These are phyloP conservation scores for Rhea americana DNA, from an alignment of 2,113 vertebrate genomes.

Conservation along the genomic window DNA sequence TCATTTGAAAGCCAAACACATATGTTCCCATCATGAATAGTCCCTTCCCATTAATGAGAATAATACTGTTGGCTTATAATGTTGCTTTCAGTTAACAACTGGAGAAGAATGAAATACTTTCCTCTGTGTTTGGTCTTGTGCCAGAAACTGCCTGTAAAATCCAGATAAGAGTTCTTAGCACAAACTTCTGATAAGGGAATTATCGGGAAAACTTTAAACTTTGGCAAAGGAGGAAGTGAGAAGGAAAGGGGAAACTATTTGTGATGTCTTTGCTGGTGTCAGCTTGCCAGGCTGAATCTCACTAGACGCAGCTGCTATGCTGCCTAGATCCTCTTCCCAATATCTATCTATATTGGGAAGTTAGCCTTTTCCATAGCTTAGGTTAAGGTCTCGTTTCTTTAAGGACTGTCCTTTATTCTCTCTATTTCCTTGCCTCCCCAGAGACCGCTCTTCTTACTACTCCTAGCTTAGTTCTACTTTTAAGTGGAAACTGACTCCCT, in stretches of 20 bases:
- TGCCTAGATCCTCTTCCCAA: background rate
- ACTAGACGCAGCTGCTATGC: background rate
- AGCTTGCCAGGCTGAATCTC: background rate
- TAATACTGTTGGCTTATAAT: conserved; percentile 11
- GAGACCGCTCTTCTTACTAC: background rate
- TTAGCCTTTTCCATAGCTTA: background rate
- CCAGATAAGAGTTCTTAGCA: conserved; percentile 66
- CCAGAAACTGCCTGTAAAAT: conserved; percentile 69
- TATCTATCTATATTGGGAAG: background rate
- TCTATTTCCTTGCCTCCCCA: background rate
- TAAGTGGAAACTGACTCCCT: background rate
- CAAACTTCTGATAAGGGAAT: conserved; percentile 54
- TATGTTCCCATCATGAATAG: conserved; percentile 57
- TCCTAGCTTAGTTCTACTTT: background rate
- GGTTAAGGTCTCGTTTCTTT: background rate
- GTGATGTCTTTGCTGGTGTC: background rate
- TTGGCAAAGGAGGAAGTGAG: background rate
- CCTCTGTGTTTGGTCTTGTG: conserved; percentile 28
- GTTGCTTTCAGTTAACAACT: conserved; percentile 25
- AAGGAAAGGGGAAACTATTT: background rate
- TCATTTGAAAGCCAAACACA: conserved; percentile 51
- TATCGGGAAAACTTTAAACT: conserved; percentile 63
- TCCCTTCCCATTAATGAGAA: conserved; percentile 57
- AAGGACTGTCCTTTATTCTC: background rate
- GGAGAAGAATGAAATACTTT: conserved; percentile 40